Base-by-base conservation (phyloP, 2,888 invertebrate species). In the Andrena trimmerana region DNA sequence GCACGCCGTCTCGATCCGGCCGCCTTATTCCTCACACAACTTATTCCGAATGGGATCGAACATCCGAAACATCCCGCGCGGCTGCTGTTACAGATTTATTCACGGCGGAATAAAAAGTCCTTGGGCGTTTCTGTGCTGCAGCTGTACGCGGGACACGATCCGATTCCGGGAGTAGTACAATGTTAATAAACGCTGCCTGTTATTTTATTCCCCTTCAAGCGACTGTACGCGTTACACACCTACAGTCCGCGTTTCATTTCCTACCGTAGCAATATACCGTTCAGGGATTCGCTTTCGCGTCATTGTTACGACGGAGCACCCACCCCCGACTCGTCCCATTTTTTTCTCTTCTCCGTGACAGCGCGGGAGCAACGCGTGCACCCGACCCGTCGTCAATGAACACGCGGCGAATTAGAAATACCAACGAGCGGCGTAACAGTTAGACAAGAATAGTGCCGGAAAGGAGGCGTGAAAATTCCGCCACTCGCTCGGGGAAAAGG, bases 381-480 rank as follows among this genome's bases (percentile, higher is more conserved):
- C 65, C 16, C 36, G 36, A 57, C 6, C 13, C 2, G 10, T 5
- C 13, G 5, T 42, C 2, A 4, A 31, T 29, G 31, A 16, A 36
- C 29, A 8, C 48, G 59, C 31, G 33, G 10, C 16, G 16, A 57
- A 27, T 48, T 57, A 27, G 33, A 48, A 75, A 69, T 73, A 31
- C 42, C 60, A 52, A 27, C 10, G 16, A 36, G 7, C 50, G 1
- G 20, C 27, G 8, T 27, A 1, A 50, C 60, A 75, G 70, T 70
- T 54, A 0, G 42, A 59, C 24, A 20, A 78, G 42, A 60, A 52
- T 75, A 71, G 57, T 29, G 62, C 36, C 67, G 63, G 60, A 72
- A 76, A 73, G 69, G 50, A 60, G 27, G 5, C 62, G 52, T 62
- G 71, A 83, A 71, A 75, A 83, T 83, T 66, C 54, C 10, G 48